Conservation (phyloP, 2,888 invertebrate species). For the Thelaira solivaga region DNA sequence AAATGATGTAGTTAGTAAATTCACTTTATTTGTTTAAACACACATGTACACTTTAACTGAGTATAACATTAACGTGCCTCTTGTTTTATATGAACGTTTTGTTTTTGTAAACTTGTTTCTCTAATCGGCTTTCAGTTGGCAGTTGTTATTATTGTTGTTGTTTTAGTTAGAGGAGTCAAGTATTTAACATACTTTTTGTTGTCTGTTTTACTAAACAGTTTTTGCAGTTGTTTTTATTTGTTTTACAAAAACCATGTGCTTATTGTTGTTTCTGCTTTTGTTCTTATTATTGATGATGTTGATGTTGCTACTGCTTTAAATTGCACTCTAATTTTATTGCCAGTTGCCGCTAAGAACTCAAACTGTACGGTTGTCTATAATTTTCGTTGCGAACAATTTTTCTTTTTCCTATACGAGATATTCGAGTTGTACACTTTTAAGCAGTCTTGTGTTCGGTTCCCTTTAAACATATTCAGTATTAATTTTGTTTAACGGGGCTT, state of each 20-base stretch:
- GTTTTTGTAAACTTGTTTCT: conserved; percentile 14
- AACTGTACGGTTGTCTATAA: conserved; percentile 43
- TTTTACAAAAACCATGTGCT: neutral
- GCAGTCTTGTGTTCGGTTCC: neutral
- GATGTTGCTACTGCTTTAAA: conserved; percentile 28
- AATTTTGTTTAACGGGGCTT: neutral
- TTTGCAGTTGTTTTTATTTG: neutral
- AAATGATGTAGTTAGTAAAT: neutral
- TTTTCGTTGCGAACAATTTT: conserved; percentile 7
- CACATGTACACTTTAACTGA: neutral
- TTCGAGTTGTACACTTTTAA: conserved; percentile 7
- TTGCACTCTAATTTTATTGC: conserved; percentile 45
- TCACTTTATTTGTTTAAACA: conserved; percentile 1
- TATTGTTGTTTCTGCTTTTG: neutral
- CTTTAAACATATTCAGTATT: neutral
- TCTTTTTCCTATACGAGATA: conserved; percentile 27
- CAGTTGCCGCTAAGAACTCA: conserved; percentile 61
- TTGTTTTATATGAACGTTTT: neutral
- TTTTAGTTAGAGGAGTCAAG: conserved; percentile 49
- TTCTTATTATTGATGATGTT: neutral
- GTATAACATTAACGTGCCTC: neutral
- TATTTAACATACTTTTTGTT: neutral
- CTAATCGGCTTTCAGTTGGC: conserved; percentile 34
- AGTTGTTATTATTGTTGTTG: conserved; percentile 13
- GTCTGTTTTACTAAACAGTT: conserved; percentile 1